A percentile compares a stretch with the other conserved stretches of the same genome.
Conservation (phyloP, 1,140 invertebrate genomes). For the Caenorhabditis inopinata region DNA sequence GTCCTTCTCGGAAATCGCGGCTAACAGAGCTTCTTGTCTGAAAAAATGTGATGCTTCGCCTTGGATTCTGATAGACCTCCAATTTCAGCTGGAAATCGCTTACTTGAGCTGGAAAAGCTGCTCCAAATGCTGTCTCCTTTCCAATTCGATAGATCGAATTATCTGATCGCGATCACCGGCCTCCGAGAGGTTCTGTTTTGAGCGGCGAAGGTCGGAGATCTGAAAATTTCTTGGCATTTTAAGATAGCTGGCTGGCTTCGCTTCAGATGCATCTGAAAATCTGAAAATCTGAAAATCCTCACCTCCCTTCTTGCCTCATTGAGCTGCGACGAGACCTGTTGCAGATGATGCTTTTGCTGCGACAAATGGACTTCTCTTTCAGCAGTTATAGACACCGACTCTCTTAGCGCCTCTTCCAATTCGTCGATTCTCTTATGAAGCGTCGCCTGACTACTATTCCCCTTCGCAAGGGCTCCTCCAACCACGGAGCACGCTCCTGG, state of each 20-base stretch:
- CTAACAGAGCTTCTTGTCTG: constrained; percentile 79
- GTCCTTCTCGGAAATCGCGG: constrained; percentile 82
- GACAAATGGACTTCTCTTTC: constrained; percentile 70
- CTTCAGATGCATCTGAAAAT: not conserved
- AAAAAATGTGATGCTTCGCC: constrained; percentile 56
- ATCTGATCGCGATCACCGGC: constrained; percentile 70
- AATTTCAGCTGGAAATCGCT: constrained; percentile 55
- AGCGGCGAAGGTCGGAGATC: constrained; percentile 63
- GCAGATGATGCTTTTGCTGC: constrained; percentile 67
- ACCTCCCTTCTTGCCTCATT: not conserved
- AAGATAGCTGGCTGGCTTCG: no score
- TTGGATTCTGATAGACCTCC: not conserved
- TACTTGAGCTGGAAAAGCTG: constrained; percentile 80
- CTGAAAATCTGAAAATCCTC: not conserved
- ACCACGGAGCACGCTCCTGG: constrained; percentile 67
- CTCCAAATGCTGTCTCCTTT: constrained; percentile 74
- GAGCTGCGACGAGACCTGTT: constrained; percentile 64
- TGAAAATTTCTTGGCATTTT: no score
- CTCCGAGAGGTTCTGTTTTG: constrained; percentile 52
- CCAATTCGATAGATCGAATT: constrained; percentile 70
- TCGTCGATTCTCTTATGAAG: constrained; percentile 73
- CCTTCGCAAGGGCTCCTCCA: not conserved
- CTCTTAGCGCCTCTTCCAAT: constrained; percentile 75
- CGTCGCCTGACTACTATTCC: not conserved
- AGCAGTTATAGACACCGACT: constrained; percentile 71